These are phyloP conservation scores for Rhinoptilus africanus DNA, from an alignment of 2,113 vertebrate genomes.

Conservation along the genomic window DNA sequence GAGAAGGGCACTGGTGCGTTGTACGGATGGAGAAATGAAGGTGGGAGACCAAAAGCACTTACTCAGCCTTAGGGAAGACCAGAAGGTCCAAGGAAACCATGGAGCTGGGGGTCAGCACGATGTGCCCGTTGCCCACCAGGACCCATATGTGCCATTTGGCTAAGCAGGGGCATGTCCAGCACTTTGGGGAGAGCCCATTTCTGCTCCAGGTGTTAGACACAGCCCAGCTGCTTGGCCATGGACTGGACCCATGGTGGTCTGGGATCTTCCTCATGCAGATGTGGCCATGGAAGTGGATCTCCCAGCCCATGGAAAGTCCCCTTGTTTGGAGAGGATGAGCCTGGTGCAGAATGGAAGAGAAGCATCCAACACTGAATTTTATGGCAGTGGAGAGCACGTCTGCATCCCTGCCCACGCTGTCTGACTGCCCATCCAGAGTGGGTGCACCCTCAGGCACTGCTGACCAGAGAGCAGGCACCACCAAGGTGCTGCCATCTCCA, in stretches of 20 bases:
- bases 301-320: neutral
- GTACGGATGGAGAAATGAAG: neutral
- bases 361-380: neutral
- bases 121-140: neutral
- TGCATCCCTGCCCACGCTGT: fast-evolving
- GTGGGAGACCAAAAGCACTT: neutral
- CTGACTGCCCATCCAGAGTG: neutral
- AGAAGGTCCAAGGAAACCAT: neutral
- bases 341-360: neutral
- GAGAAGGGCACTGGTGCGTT: fast-evolving
- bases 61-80: neutral
- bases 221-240: too few relatives aligned
- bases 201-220: neutral
- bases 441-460: neutral
- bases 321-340: neutral
- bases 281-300: neutral
- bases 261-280: neutral
- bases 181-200: neutral
- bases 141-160: neutral
- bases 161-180: neutral
- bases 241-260: neutral
- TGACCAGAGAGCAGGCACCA: neutral
- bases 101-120: neutral
- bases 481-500: neutral
- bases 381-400: neutral